Base-by-base conservation (phyloP, 2,113 vertebrate genomes). In the Elachura formosa region DNA sequence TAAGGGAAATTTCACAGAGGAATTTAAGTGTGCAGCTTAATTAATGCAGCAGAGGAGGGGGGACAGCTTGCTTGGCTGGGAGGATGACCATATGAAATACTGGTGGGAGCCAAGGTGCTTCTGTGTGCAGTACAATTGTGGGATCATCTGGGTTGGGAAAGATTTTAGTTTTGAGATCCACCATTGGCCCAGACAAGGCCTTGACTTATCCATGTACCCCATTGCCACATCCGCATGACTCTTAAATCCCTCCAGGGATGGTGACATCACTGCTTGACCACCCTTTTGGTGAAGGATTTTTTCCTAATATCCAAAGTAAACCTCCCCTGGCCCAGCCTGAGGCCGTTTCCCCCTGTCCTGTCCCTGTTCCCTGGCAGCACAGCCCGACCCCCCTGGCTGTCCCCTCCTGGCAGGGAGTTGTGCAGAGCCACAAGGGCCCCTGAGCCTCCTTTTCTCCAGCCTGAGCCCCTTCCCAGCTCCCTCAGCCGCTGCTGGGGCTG, bases 251-350 rank as follows among this genome's bases (percentile, higher is more conserved):
- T 58, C 14, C 20, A 19, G 33, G 33, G 16, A 6, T 84, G 28
- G 36, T 12, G 43, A 22, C 33, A 63, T 31, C 41, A 29, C 22
- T 14, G 14, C 13, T 45, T 51, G 33, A 58, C 4, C 25, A 25
- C 9, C 14, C 19, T 45, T 62, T 18, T 45, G 29, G 20, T 45
- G 88, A 51, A 31, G 43, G 21, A 62, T 6, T 78, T 64, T 40
- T 63, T 12, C 36, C 28, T 13, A 17, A 22, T 22, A 64, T 19
- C 36, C 23, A 21, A 6, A 3, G 19, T 41, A 4, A 80, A 1
- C 36, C 22, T 49, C 4, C 17, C 19, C 56, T 77, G 56, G 49
- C 3, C 0, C 8, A 48, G 5, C 34, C 0, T 26, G 49, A 56
- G 56, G 22, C 63, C 2, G 0, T 69, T 89, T 5, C 31, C 55